phyloP scores from a whole-genome alignment of 1,140 invertebrate species.

The Drosophila mojavensis region DNA sequence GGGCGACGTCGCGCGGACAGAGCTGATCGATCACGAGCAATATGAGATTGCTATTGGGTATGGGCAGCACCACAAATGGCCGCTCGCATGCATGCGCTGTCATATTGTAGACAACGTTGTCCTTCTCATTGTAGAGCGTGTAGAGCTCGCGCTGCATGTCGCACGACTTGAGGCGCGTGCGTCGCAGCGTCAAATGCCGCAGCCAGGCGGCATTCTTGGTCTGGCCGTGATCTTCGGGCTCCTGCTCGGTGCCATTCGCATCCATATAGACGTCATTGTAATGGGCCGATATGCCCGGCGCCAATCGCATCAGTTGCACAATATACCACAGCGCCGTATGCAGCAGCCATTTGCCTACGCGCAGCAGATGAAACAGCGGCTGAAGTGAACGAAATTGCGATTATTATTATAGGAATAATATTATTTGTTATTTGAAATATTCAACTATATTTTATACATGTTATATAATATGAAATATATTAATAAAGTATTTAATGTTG shows the following conservation, averaged over 20 bases:
- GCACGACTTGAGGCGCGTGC: slow-evolving; percentile 85
- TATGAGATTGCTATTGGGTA: slow-evolving; percentile 93
- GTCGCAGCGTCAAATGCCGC: slow-evolving; percentile 87
- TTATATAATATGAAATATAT: no score
- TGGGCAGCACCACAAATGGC: slow-evolving; percentile 92
- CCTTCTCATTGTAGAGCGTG: slow-evolving; percentile 80
- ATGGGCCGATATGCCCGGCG: slow-evolving; percentile 82
- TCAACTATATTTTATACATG: no score
- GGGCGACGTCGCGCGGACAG: slow-evolving; percentile 85
- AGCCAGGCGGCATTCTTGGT: slow-evolving; percentile 66
- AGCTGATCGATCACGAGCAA: slow-evolving; percentile 91
- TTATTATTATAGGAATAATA: slow-evolving; percentile 35
- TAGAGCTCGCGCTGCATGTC: slow-evolving; percentile 84
- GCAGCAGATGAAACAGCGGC: slow-evolving; percentile 84
- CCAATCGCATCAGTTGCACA: slow-evolving; percentile 80
- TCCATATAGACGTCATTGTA: slow-evolving; percentile 82
- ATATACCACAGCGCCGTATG: slow-evolving; percentile 84
- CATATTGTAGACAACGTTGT: slow-evolving; percentile 80
- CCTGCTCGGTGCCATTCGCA: slow-evolving; percentile 52
- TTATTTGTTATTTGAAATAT: no score
- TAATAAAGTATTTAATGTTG: no score
- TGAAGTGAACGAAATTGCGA: no score
- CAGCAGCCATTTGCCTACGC: slow-evolving; percentile 84
- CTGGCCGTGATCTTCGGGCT: slow-evolving; percentile 48
- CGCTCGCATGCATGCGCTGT: slow-evolving; percentile 85